These are phyloP conservation scores for Scarus forsteni DNA, from an alignment of 2,797 vertebrate genomes.

Conservation along the genomic window DNA sequence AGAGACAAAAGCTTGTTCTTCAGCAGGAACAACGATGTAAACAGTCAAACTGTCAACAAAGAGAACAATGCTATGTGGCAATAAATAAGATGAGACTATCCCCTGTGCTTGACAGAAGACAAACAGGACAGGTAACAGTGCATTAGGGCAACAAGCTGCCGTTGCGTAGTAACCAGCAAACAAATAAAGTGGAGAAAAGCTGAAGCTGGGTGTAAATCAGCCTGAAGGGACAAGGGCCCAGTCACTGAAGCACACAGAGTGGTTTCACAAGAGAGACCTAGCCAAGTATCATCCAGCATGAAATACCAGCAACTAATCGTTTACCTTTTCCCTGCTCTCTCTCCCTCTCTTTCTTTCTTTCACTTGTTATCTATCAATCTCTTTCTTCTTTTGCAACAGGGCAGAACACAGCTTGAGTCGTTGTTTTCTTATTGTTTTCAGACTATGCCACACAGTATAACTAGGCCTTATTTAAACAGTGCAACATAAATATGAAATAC, in stretches of 20 bases:
- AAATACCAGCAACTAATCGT: conserved; percentile 83
- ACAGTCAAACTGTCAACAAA: conserved; percentile 39
- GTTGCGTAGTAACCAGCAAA: conserved; percentile 82
- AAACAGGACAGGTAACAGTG: conserved; percentile 81
- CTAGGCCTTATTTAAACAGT: too few relatives aligned
- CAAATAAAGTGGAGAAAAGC: conserved; percentile 77
- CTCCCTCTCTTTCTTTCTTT: too few relatives aligned
- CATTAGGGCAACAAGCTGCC: conserved; percentile 73
- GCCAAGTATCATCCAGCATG: conserved; percentile 83
- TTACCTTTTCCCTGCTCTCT: conserved; percentile 65
- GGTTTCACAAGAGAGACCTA: conserved; percentile 81
- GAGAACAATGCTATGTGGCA: conserved; percentile 48
- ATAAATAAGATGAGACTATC: conserved; percentile 72
- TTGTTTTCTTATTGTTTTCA: not conserved
- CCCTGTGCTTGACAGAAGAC: conserved; percentile 64
- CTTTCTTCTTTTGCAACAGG: conserved; percentile 9
- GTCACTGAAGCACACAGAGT: conserved; percentile 74
- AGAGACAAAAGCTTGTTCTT: conserved; percentile 56
- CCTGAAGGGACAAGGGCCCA: conserved; percentile 82
- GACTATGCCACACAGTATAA: too few relatives aligned
- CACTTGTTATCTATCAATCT: conserved; percentile 40
- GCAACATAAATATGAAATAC: too few relatives aligned
- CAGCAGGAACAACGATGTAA: conserved; percentile 30
- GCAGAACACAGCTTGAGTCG: not conserved
- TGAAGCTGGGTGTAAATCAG: conserved; percentile 81